These are phyloP conservation scores for Thalassaphorura encarpata DNA, from an alignment of 1,140 invertebrate genomes.

Conservation along the genomic window DNA sequence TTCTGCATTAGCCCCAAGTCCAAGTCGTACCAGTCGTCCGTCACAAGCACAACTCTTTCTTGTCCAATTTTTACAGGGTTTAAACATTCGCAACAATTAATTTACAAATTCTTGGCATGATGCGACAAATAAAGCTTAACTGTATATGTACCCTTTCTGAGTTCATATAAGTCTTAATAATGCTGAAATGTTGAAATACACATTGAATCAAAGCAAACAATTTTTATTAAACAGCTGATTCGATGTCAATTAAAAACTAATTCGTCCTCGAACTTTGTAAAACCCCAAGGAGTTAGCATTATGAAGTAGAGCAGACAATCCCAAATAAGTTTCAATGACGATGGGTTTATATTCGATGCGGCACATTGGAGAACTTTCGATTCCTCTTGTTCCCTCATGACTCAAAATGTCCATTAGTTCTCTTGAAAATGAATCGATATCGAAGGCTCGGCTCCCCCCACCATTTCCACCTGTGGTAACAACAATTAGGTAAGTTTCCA, in stretches of 20 bases:
- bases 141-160: no score
- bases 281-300: conserved; percentile 73
- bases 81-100: no score
- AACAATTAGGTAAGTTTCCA: no score
- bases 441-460: conserved; percentile 43
- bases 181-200: background rate
- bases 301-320: conserved; percentile 64
- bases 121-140: no score
- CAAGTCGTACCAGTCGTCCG: no score
- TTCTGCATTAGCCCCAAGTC: no score
- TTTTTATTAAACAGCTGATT: background rate
- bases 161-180: background rate
- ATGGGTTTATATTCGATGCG: conserved; percentile 57
- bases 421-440: conserved; percentile 45
- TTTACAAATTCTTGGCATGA: no score
- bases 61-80: no score
- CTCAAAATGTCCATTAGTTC: conserved; percentile 41
- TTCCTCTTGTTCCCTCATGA: conserved; percentile 33
- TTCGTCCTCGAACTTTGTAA: conserved; percentile 71
- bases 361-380: conserved; percentile 31
- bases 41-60: no score
- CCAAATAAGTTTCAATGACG: conserved; percentile 66
- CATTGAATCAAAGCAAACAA: background rate
- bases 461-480: conserved; percentile 35
- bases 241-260: conserved; percentile 57